These are phyloP conservation scores for Troides aeacus DNA, from an alignment of 2,888 invertebrate genomes.

Conservation along the genomic window DNA sequence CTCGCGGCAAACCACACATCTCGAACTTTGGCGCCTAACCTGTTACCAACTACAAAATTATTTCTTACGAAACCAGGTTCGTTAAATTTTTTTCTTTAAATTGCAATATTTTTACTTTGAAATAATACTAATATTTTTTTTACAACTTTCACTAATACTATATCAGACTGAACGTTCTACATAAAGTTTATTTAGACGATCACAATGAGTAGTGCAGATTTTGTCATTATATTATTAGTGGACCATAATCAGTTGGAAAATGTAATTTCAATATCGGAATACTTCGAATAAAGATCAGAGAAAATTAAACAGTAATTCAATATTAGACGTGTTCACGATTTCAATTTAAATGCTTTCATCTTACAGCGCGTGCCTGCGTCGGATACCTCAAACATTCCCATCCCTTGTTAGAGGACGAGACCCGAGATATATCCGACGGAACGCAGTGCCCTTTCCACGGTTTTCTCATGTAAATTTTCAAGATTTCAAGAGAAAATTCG, in stretches of 20 bases:
- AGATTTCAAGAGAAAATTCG: conserved; percentile 66
- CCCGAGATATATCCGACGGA: conserved; percentile 46
- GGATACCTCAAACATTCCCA: conserved; percentile 67
- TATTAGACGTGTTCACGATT: conserved; percentile 60
- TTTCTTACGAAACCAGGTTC: conserved; percentile 34
- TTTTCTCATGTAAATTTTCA: conserved; percentile 73
- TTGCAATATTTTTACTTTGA: too few species aligned
- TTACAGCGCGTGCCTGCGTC: conserved; percentile 59
- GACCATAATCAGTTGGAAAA: too few species aligned
- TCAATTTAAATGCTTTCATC: conserved; percentile 67
- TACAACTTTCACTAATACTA: too few species aligned
- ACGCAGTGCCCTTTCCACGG: conserved; percentile 51
- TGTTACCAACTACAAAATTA: conserved; percentile 59
- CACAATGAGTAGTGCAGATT: too few species aligned
- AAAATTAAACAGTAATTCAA: conserved; percentile 49
- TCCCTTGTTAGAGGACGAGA: conserved; percentile 61
- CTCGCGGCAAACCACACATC: conserved; percentile 76
- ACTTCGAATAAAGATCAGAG: conserved; percentile 9
- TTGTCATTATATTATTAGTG: too few species aligned
- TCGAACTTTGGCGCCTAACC: conserved; percentile 74
- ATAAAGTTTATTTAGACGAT: too few species aligned
- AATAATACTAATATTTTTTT: too few species aligned
- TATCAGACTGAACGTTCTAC: too few species aligned
- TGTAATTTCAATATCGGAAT: conserved; percentile 29
- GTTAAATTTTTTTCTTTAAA: too few species aligned